phyloP scores from a whole-genome alignment of 2,888 invertebrate species.

The Hipparchia sbordonii region DNA sequence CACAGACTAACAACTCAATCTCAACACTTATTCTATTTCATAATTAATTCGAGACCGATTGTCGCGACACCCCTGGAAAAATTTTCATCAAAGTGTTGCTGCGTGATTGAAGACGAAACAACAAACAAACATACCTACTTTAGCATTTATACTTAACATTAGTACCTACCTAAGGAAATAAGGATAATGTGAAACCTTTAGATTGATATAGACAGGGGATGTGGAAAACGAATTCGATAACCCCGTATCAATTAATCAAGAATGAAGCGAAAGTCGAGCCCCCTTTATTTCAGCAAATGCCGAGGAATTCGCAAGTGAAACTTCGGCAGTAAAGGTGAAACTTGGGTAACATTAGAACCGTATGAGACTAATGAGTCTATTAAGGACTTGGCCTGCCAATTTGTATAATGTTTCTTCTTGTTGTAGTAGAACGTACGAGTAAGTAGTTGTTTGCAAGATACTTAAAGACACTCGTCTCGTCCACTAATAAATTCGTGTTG shows the following conservation, averaged over 20 bases:
- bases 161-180: too few species aligned
- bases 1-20: too few species aligned
- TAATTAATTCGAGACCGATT: too few species aligned
- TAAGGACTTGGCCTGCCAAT: slow-evolving; percentile 30
- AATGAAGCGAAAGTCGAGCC: slow-evolving; percentile 12
- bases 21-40: too few species aligned
- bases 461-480: neutral
- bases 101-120: too few species aligned
- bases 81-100: too few species aligned
- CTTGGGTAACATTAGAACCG: slow-evolving; percentile 24
- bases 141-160: too few species aligned
- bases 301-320: slow-evolving; percentile 18
- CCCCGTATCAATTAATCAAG: slow-evolving; percentile 3
- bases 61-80: too few species aligned
- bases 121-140: too few species aligned
- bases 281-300: slow-evolving; percentile 5
- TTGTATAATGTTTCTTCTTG: slow-evolving; percentile 31
- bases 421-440: neutral
- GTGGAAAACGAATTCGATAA: neutral
- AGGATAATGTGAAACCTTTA: too few species aligned
- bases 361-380: slow-evolving; percentile 34
- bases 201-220: neutral
- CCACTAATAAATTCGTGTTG: too few species aligned
- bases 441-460: neutral
- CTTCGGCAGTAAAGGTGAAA: slow-evolving; percentile 30